Base-by-base conservation (phyloP, 2,797 vertebrate species). In the Holocentrus rufus region DNA sequence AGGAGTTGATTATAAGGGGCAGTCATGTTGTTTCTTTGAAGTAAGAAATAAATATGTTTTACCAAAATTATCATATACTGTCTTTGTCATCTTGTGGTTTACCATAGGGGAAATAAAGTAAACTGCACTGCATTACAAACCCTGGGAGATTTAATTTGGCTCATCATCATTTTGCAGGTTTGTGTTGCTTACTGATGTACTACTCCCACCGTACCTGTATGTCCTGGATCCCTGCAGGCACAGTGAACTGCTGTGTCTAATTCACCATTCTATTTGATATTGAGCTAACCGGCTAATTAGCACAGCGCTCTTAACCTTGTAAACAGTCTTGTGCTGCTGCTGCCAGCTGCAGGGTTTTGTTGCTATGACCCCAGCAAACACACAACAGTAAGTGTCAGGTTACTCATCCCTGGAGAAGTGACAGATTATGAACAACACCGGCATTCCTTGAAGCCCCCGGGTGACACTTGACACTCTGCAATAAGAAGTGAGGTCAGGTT, bases 21-120 rank as follows among this genome's bases (percentile, higher is more conserved):
- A 58, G 65, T 77, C 23, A 31, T 84, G 86, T 84, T 58, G 65
- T 83, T 90, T 89, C 77, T 70, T 83, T 85, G 78, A 89, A 80
- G 56, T 77, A 77, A 85, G 36, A 81, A 92, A 92, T 91, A 91
- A 90, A 92, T 72, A 66, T 86, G 77, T 86, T 89, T 85, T 80
- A 69, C 44, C 69, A 82, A 83, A 85, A 69, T 47, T 17, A 27
- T 42, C 27, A 25, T 53, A 25, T 60, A 59, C 0, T 4, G 17
- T 69, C 18, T 81, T 74, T 44, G 10, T 39, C 27, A 4, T 9
- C 18, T 57, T n/a, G 1, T 50, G 31, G 4, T 27, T 36, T 52
- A 8, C 22, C n/a, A 11, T 15, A 31, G 22, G n/a, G 17, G 10
- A 8, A 22, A 49, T 64, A 31, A 64, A 31, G n/a, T n/a, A 47